Evolutionary conservation across 2,797 vertebrate genomes (phyloP), one percentile per base, ranked within the genome.

Genomic region (Ceryle rudis): DNA sequence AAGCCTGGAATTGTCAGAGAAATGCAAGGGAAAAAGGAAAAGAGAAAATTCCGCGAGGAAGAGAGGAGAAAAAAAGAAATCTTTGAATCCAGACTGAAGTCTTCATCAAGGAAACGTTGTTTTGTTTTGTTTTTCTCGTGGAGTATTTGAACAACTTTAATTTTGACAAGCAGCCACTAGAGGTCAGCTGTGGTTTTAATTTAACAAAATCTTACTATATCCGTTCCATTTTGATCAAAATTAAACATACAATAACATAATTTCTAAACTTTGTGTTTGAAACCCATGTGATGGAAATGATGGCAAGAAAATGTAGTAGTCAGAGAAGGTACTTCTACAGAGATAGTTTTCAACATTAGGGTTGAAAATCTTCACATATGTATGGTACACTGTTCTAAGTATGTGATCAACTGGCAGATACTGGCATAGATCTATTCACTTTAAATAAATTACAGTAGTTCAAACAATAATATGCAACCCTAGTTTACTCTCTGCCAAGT

Each of bases 161-260:
- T 96, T 97, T 93, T 65, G 47, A 73, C 10, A n/a, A 54, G 6
- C 52, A 75, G 18, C 98, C 98, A 89, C 97, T 95, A 97, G 98
- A 96, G 97, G 97, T 96, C 96, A 96, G 92, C 37, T 67, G 81
- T 61, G 95, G 20, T 33, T 96, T 96, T 95, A 81, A 79, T 42
- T 35, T 70, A 5, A 20, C 16, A 26, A 35, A 52, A 74, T 25
- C 23, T 62, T 66, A 44, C 47, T 6, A 10, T 13, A 13, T 47
- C 10, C 3, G 3, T 65, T 75, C 25, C 10, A 28, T 72, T 7
- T 21, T 6, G 1, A 33, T 60, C 9, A 42, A 71, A 86, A 46
- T 31, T 83, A 79, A 83, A 60, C 26, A 78, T 11, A n/a, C 4
- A 77, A 46, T 41, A 54, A 81, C 78, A 69, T 55, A 55, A 72